Percentiles rank a stretch among this genome's conserved stretches.
Evolutionary conservation across 2,888 invertebrate genomes (phyloP).

Genomic region (Syrista parreyssii): DNA sequence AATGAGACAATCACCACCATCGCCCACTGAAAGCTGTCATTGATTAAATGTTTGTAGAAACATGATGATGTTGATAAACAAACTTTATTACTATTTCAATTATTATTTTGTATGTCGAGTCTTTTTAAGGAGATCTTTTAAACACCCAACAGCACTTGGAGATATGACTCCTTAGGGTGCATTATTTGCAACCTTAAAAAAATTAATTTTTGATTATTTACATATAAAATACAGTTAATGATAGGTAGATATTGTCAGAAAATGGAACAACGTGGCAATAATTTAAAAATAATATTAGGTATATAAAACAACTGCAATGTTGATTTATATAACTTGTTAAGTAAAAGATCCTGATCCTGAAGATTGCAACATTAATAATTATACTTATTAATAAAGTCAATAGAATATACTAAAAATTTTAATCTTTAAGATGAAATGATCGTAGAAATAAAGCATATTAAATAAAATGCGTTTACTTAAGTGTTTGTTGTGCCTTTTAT

Average conservation of each 20-base stretch:
- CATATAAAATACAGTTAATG: conserved; percentile 37
- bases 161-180: conserved; percentile 5
- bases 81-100: conserved; percentile 11
- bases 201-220: conserved; percentile 32
- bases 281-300: neutral
- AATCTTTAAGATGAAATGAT: too few relatives aligned
- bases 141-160: too few relatives aligned
- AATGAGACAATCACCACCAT: conserved; percentile 66
- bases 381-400: too few relatives aligned
- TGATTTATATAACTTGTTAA: neutral
- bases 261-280: neutral
- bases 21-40: conserved; percentile 61
- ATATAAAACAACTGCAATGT: neutral
- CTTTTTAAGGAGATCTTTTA: conserved; percentile 8
- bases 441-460: too few relatives aligned
- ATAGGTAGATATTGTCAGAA: conserved; percentile 29
- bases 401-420: too few relatives aligned
- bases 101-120: conserved; percentile 8
- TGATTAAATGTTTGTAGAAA: conserved; percentile 6
- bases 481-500: too few relatives aligned
- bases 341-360: neutral
- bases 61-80: conserved; percentile 16
- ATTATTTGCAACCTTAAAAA: conserved; percentile 18
- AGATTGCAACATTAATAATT: too few relatives aligned
- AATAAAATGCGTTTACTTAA: too few relatives aligned